These are phyloP conservation scores for Drosophila paranaensis DNA, from an alignment of 2,888 invertebrate species.

Conservation along the genomic window DNA sequence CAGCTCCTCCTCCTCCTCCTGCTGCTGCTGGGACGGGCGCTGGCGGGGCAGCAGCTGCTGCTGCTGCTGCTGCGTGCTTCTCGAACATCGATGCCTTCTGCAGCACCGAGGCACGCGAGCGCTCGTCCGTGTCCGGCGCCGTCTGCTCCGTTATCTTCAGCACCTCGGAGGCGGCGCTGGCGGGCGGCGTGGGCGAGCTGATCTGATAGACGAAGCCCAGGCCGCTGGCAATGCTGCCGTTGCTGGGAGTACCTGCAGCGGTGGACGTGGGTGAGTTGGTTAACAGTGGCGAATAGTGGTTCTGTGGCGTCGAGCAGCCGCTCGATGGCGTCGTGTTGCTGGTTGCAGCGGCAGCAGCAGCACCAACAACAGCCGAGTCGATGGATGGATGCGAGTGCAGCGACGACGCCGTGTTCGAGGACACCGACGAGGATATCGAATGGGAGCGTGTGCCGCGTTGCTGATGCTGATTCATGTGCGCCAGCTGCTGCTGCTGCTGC, in stretches of 20 bases:
- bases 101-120: constrained; percentile 84
- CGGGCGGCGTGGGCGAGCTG: constrained; percentile 80
- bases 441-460: constrained; percentile 75
- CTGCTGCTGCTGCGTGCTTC: constrained; percentile 83
- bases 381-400: constrained; percentile 84
- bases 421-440: constrained; percentile 79
- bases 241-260: constrained; percentile 82
- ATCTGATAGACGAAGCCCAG: constrained; percentile 81
- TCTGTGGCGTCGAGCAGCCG: constrained; percentile 84
- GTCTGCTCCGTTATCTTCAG: constrained; percentile 83
- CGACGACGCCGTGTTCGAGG: constrained; percentile 80
- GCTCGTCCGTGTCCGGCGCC: constrained; percentile 80
- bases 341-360: constrained; percentile 36
- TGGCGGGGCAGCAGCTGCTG: constrained; percentile 69
- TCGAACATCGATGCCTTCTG: constrained; percentile 85
- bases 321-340: constrained; percentile 81
- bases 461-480: constrained; percentile 52
- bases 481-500: constrained; percentile 46
- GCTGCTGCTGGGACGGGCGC: constrained; percentile 44
- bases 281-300: constrained; percentile 84
- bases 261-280: constrained; percentile 84
- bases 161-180: constrained; percentile 64
- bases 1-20: constrained; percentile 31
- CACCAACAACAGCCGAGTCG: constrained; percentile 81
- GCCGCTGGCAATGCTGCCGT: constrained; percentile 77